Evolutionary conservation across 1,140 invertebrate genomes (phyloP).

Genomic region (Drosophila setifemur): DNA sequence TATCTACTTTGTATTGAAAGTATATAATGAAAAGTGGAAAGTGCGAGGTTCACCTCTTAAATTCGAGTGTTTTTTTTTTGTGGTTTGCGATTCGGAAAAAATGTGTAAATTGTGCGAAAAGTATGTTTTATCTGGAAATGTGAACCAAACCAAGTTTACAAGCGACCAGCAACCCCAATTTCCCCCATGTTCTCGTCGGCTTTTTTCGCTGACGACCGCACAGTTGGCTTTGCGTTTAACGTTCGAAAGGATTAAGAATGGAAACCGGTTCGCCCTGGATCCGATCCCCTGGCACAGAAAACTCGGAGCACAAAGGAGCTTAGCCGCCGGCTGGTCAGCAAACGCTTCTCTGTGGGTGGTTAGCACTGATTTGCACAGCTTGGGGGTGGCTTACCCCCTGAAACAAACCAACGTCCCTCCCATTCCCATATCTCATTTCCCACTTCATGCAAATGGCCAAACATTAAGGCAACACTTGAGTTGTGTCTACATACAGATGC

Average conservation of each 20-base stretch:
- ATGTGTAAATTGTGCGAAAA: too few relatives aligned
- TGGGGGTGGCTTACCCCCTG: constrained; percentile 20
- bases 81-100: too few relatives aligned
- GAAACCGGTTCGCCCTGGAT: constrained; percentile 31
- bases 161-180: constrained; percentile 26
- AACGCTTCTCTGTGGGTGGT: constrained; percentile 21
- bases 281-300: constrained; percentile 13
- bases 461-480: constrained; percentile 56
- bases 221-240: constrained; percentile 44
- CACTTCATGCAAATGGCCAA: constrained; percentile 61
- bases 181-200: not conserved
- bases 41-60: too few relatives aligned
- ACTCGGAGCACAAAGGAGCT: constrained; percentile 16
- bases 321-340: constrained; percentile 37
- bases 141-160: not conserved
- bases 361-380: constrained; percentile 37
- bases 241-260: constrained; percentile 45
- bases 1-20: too few relatives aligned
- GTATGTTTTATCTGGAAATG: constrained; percentile 7
- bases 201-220: constrained; percentile 34
- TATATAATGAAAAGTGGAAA: too few relatives aligned
- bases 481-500: constrained; percentile 31
- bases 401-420: not conserved
- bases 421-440: not conserved
- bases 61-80: too few relatives aligned